Conservation (phyloP, 2,797 vertebrate genomes). For the Brachyalestes nurse region DNA sequence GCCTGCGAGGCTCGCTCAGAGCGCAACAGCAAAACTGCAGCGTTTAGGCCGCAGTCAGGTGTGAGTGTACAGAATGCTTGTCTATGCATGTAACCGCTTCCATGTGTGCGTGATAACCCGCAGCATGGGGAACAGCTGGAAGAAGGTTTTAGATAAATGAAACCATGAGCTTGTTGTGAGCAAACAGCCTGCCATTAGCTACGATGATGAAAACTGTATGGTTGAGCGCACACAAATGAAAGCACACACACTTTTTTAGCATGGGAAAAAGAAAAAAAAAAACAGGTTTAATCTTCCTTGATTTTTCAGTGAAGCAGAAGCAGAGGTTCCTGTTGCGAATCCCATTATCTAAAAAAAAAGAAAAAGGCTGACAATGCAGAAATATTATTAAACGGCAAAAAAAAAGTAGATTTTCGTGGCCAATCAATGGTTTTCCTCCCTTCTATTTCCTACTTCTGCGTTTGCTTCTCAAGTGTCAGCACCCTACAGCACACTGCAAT, state of each 20-base stretch:
- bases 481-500: slow-evolving; percentile 59
- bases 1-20: slow-evolving; percentile 38
- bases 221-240: slow-evolving; percentile 41
- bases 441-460: slow-evolving; percentile 53
- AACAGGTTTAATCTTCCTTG: slow-evolving; percentile 67
- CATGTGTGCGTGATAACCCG: slow-evolving; percentile 45
- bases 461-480: slow-evolving; percentile 48
- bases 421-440: slow-evolving; percentile 59
- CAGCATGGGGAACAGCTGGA: slow-evolving; percentile 51
- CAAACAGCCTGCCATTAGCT: slow-evolving; percentile 39
- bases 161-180: slow-evolving; percentile 46
- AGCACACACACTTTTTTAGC: slow-evolving; percentile 49
- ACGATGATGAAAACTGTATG: slow-evolving; percentile 42
- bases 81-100: slow-evolving; percentile 33
- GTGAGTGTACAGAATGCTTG: slow-evolving; percentile 15
- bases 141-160: slow-evolving; percentile 33
- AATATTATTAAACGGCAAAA: slow-evolving; percentile 65
- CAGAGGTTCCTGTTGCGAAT: slow-evolving; percentile 53
- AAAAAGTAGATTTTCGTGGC: slow-evolving; percentile 57
- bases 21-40: slow-evolving; percentile 48
- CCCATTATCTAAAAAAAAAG: slow-evolving; percentile 66
- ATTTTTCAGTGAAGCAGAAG: slow-evolving; percentile 65
- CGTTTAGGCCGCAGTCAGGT: slow-evolving; percentile 35
- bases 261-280: slow-evolving; percentile 44
- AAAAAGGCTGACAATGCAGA: slow-evolving; percentile 62